Percentiles rank a stretch among this genome's conserved stretches.
phyloP scores from a whole-genome alignment of 2,888 invertebrate genomes.

The Morpho helenor region DNA sequence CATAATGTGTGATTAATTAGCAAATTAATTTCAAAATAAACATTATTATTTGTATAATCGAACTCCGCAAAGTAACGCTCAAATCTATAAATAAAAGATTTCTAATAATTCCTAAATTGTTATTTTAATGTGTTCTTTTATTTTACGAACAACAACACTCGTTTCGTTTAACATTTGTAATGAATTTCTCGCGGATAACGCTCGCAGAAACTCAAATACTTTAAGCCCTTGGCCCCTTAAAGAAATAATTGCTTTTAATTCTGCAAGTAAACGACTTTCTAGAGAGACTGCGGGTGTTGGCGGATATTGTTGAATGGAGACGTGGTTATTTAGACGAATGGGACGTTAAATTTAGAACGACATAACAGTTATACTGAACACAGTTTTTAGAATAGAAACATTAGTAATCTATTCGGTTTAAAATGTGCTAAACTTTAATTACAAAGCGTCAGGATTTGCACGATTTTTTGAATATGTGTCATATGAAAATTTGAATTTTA shows the following conservation, averaged over 20 bases:
- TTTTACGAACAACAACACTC: too few species aligned
- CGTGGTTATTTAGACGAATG: slow-evolving; percentile 23
- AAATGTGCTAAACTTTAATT: neutral
- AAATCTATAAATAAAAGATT: too few species aligned
- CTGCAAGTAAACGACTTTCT: slow-evolving; percentile 28
- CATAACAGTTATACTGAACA: too few species aligned
- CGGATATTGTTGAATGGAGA: slow-evolving; percentile 22
- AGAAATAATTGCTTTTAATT: slow-evolving; percentile 42
- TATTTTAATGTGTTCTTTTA: too few species aligned
- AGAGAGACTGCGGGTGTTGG: slow-evolving; percentile 17
- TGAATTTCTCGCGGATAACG: neutral
- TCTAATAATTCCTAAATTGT: too few species aligned
- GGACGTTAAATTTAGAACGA: slow-evolving; percentile 20
- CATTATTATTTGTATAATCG: too few species aligned
- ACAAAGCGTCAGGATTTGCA: neutral
- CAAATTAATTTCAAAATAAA: too few species aligned
- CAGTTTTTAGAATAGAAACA: too few species aligned
- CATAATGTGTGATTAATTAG: too few species aligned
- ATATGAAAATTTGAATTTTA: too few species aligned
- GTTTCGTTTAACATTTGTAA: neutral
- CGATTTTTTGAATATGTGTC: too few species aligned
- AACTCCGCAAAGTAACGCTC: too few species aligned
- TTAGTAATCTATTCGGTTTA: neutral
- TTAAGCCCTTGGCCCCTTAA: slow-evolving; percentile 25
- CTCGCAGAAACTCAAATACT: neutral